These are phyloP conservation scores for Amazona guildingii DNA, from an alignment of 2,113 vertebrate species.

Conservation along the genomic window DNA sequence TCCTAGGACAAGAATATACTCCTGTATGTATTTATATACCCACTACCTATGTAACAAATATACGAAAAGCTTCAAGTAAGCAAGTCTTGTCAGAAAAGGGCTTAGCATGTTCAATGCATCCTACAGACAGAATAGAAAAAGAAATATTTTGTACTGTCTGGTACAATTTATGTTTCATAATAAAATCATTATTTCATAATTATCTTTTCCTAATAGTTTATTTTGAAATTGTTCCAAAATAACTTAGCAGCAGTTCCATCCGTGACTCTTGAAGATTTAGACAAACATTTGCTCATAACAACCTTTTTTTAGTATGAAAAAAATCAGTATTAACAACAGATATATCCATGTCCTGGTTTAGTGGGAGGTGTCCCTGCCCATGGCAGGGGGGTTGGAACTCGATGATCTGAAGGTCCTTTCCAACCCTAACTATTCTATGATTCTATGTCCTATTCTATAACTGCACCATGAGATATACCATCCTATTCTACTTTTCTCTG, in stretches of 20 bases:
- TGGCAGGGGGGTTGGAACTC: too few relatives aligned
- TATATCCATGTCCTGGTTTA: background rate
- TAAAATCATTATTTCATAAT: background rate
- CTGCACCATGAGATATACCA: background rate
- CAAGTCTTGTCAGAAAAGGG: background rate
- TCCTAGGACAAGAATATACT: background rate
- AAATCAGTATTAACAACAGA: background rate
- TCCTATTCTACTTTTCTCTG: background rate
- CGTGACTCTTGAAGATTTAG: background rate
- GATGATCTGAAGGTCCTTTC: too few relatives aligned
- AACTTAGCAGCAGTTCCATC: background rate
- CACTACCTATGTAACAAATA: accelerated
- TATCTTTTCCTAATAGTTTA: background rate
- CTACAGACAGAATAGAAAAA: background rate
- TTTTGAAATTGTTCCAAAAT: background rate
- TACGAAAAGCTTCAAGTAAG: background rate
- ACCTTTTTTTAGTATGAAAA: background rate
- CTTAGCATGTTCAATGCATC: background rate
- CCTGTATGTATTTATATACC: background rate
- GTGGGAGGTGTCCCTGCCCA: too few relatives aligned
- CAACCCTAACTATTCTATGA: too few relatives aligned
- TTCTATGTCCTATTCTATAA: background rate
- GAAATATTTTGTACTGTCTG: background rate
- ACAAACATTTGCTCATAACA: background rate
- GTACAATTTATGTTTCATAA: background rate